These are phyloP conservation scores for Platycercus adscitus DNA, from an alignment of 2,113 vertebrate genomes.

Conservation along the genomic window DNA sequence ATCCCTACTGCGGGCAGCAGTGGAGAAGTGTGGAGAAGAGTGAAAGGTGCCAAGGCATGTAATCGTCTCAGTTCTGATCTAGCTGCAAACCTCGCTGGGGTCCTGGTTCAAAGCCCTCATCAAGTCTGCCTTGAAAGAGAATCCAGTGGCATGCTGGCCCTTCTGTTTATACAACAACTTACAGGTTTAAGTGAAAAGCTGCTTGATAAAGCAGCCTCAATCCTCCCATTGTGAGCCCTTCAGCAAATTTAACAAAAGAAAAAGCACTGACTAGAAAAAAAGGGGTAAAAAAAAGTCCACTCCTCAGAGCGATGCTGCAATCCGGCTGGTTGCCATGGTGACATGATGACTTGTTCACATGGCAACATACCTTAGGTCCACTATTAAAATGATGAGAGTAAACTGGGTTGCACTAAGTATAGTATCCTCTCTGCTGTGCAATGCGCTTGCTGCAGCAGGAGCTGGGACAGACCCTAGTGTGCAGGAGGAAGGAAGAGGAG, in stretches of 20 bases:
- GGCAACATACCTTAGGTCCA: conserved; percentile 99
- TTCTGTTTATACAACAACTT: conserved; percentile 80
- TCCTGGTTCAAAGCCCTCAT: conserved; percentile 74
- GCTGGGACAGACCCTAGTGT: not conserved
- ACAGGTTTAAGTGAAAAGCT: conserved; percentile 75
- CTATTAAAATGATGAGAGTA: conserved; percentile 93
- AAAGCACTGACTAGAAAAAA: conserved; percentile 56
- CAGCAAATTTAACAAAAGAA: conserved; percentile 82
- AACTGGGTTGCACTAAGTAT: conserved; percentile 66
- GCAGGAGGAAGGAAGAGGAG: conserved; percentile 5
- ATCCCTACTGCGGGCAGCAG: conserved; percentile 63
- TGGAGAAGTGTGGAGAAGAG: conserved; percentile 69
- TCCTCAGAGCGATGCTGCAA: conserved; percentile 86
- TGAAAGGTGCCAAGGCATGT: conserved; percentile 71
- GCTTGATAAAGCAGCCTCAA: conserved; percentile 72
- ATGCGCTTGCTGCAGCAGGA: conserved; percentile 32
- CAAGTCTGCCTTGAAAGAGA: conserved; percentile 70
- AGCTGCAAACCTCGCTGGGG: conserved; percentile 65
- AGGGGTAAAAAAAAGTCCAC: conserved; percentile 63
- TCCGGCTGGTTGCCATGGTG: conserved; percentile 97
- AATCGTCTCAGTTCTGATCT: conserved; percentile 71
- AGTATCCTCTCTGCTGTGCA: conserved; percentile 22
- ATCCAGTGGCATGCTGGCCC: conserved; percentile 60
- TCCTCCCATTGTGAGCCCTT: conserved; percentile 80
- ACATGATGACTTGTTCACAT: conserved; percentile 98